These are phyloP conservation scores for Pelusios castaneus DNA, from an alignment of 2,113 vertebrate species.

Conservation along the genomic window DNA sequence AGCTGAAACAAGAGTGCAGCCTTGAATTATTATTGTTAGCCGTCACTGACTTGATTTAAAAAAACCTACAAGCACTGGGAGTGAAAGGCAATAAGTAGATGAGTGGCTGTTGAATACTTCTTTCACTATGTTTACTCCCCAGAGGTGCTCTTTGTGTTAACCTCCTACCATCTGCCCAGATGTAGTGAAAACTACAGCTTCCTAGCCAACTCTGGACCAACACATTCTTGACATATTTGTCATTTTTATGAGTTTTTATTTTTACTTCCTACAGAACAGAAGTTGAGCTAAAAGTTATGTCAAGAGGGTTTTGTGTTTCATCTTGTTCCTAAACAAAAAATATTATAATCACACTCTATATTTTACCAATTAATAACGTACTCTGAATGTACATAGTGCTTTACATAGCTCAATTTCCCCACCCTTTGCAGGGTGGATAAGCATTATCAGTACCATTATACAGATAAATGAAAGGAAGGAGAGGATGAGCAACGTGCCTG, in stretches of 20 bases:
- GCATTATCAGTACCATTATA: neutral
- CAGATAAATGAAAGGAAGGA: neutral
- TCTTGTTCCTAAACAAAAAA: neutral
- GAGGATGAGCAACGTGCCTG: neutral
- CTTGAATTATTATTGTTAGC: constrained; percentile 17
- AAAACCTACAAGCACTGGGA: neutral
- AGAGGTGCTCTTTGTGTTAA: neutral
- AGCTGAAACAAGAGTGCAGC: neutral
- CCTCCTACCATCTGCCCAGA: neutral
- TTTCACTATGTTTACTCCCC: neutral
- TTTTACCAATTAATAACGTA: neutral
- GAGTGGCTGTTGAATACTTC: neutral
- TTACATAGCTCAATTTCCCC: neutral
- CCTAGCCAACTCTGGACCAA: neutral
- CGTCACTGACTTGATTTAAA: neutral
- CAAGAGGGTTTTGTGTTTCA: neutral
- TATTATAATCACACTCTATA: neutral
- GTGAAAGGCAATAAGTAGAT: neutral
- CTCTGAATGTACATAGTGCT: neutral
- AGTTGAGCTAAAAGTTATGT: neutral
- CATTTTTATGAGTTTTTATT: neutral
- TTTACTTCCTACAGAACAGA: neutral
- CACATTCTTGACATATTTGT: neutral
- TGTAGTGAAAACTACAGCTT: neutral
- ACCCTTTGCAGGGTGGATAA: neutral